phyloP scores from a whole-genome alignment of 1,140 invertebrate species.

The Galleria mellonella region DNA sequence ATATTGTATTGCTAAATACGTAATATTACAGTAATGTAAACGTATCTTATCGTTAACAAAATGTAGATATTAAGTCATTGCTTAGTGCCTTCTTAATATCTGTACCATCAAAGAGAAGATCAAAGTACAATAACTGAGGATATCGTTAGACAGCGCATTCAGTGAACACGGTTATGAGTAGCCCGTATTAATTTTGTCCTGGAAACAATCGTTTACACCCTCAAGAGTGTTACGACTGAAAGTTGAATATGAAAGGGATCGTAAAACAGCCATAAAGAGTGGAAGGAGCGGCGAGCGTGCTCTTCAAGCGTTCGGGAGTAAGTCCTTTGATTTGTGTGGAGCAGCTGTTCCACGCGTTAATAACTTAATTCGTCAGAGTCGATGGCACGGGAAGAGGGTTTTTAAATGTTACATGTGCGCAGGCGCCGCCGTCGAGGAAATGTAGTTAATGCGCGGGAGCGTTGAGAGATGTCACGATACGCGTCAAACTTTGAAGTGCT shows the following conservation, averaged over 20 bases:
- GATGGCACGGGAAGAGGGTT: constrained; percentile 54
- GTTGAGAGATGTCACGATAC: constrained; percentile 20
- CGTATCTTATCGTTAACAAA: constrained; percentile 17
- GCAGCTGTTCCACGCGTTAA: constrained; percentile 68
- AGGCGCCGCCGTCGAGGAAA: constrained; percentile 39
- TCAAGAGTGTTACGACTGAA: constrained; percentile 34
- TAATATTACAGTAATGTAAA: constrained; percentile 21
- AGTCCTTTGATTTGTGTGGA: constrained; percentile 67
- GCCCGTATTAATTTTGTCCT: constrained; percentile 50
- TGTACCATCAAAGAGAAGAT: constrained; percentile 46
- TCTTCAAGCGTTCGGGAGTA: constrained; percentile 34
- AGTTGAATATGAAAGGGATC: constrained; percentile 59
- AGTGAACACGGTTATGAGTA: constrained; percentile 45
- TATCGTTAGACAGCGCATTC: constrained; percentile 33
- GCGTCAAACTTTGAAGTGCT: constrained; percentile 7
- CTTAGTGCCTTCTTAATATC: constrained; percentile 11
- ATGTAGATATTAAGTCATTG: constrained; percentile 8
- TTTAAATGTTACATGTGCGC: constrained; percentile 40
- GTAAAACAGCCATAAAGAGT: constrained; percentile 64
- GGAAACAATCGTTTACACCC: constrained; percentile 46
- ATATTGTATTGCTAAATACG: constrained; percentile 16
- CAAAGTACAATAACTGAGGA: constrained; percentile 45
- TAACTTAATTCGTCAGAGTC: constrained; percentile 73
- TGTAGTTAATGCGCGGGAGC: constrained; percentile 29
- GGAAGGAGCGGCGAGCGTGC: constrained; percentile 30